Evolutionary conservation across 2,797 vertebrate species (phyloP).

Genomic region (Tympanoctomys barrerae): DNA sequence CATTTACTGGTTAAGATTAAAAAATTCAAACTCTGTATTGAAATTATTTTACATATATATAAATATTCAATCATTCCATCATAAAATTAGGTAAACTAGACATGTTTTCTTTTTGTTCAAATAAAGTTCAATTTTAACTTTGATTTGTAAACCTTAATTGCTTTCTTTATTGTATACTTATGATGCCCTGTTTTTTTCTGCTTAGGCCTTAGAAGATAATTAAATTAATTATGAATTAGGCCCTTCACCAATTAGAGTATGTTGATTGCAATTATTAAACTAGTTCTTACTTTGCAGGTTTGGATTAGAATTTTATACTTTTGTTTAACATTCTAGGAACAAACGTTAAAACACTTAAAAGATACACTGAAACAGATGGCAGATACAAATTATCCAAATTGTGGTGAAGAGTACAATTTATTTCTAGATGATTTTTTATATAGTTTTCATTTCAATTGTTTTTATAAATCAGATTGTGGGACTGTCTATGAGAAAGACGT

Average conservation of each 20-base stretch:
- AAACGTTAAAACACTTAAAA: slow-evolving; percentile 85
- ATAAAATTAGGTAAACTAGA: neutral
- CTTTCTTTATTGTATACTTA: neutral
- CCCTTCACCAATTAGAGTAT: neutral
- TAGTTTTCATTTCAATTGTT: slow-evolving; percentile 64
- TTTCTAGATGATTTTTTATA: slow-evolving; percentile 76
- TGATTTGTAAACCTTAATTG: neutral
- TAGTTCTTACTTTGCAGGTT: slow-evolving; percentile 81
- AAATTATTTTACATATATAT: neutral
- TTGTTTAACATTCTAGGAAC: slow-evolving; percentile 86
- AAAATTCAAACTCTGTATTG: neutral
- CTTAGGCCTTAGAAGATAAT: neutral
- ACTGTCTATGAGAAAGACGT: neutral
- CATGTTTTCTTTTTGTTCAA: neutral
- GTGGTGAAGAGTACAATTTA: slow-evolving; percentile 63
- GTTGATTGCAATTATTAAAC: neutral
- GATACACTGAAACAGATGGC: slow-evolving; percentile 85
- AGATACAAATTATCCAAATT: slow-evolving; percentile 78
- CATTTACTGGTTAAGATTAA: neutral
- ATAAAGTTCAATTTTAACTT: neutral
- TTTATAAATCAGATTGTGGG: slow-evolving; percentile 49
- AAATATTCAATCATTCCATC: neutral
- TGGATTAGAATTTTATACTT: slow-evolving; percentile 86
- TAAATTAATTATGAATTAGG: slow-evolving; percentile 56
- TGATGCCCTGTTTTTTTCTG: neutral